Evolutionary conservation across 1,140 invertebrate species (phyloP).

Genomic region (Adoxophyes honmai): DNA sequence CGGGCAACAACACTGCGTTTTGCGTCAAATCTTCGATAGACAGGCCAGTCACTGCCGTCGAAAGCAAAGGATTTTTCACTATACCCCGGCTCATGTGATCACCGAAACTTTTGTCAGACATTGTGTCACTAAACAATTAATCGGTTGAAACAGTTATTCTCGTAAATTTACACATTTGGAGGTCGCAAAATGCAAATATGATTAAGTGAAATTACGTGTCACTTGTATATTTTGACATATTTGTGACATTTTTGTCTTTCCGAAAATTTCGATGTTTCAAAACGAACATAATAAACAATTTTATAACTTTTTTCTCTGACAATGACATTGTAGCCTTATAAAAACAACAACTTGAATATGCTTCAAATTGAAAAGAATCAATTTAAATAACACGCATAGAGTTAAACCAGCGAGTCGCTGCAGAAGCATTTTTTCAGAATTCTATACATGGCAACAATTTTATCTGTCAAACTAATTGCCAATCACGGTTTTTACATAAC

Average conservation of each 20-base stretch:
- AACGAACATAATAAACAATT: too few species aligned
- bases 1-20: constrained; percentile 68
- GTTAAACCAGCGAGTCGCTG: too few species aligned
- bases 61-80: constrained; percentile 70
- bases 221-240: constrained; percentile 62
- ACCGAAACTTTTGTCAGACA: constrained; percentile 70
- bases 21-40: constrained; percentile 72
- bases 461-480: too few species aligned
- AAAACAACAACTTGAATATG: too few species aligned
- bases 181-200: constrained; percentile 70
- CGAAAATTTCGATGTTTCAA: not conserved
- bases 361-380: too few species aligned
- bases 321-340: too few species aligned
- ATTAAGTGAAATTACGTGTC: constrained; percentile 72
- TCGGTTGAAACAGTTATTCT: constrained; percentile 46
- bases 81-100: constrained; percentile 54
- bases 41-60: constrained; percentile 62
- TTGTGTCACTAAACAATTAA: constrained; percentile 46
- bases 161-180: constrained; percentile 69
- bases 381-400: too few species aligned
- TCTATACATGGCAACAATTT: too few species aligned
- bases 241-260: constrained; percentile 8
- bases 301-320: too few species aligned
- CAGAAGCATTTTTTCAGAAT: too few species aligned
- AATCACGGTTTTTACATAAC: too few species aligned